Evolutionary conservation across 2,888 invertebrate genomes (phyloP), one percentile per base, ranked within the genome.

Genomic region (Ametastegia equiseti): DNA sequence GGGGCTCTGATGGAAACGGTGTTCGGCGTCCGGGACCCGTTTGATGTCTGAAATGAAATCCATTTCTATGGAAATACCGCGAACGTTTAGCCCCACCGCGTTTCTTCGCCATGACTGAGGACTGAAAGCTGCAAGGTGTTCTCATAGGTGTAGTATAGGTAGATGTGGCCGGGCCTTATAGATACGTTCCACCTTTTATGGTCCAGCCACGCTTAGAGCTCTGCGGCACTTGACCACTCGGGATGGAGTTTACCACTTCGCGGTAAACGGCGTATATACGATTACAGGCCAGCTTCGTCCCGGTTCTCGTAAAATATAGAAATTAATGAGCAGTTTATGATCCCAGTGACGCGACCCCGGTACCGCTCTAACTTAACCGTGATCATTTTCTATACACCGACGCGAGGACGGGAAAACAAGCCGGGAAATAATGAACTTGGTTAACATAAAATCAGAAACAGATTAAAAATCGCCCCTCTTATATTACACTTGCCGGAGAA

Each of bases 181-280:
- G 78, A 78, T 60, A 78, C 78, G 78, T 78, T 78, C 63, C 78
- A 78, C 60, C 78, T 78, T 78, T 78, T 78, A 78, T 78, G 78
- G 78, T 57, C 57, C 60, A 78, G 78, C 78, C 78, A 78, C 78
- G 78, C 78, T 78, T 78, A 78, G n/a, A n/a, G n/a, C n/a, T 42
- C 78, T 78, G 54, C 36, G 75, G 5, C 75, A 36, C 54, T 54
- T 75, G 47, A 39, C 67, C 67, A 39, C 60, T 60, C 60, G 60
- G 27, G 19, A 15, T 47, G 6, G 23, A 69, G 36, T 69, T 69
- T 19, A 63, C 63, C 69, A 69, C 69, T 69, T 69, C 69, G 69
- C 69, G 69, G 69, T 71, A 71, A 45, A 71, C 42, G 45, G 45
- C 45, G 71, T 42, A 42, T 6, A 30, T 9, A 11, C 23, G 23